These are phyloP conservation scores for Charadrius vociferus DNA, from an alignment of 2,113 vertebrate genomes.

Conservation along the genomic window DNA sequence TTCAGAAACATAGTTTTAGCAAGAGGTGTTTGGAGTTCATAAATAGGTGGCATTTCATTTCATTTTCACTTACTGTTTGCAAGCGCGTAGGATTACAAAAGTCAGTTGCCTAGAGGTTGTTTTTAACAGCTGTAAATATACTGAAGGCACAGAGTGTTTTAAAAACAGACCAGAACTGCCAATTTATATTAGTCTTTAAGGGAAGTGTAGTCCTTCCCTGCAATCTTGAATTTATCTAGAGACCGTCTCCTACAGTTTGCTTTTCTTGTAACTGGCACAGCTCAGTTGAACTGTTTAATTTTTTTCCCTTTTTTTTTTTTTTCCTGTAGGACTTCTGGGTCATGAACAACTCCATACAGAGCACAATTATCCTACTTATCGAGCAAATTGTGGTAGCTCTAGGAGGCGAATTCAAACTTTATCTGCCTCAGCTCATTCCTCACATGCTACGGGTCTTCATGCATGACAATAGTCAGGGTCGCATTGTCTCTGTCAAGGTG, in stretches of 20 bases:
- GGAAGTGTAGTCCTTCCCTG: background rate
- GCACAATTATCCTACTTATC: constrained; percentile 96
- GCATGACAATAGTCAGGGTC: constrained; percentile 93
- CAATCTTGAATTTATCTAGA: background rate
- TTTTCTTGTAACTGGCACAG: background rate
- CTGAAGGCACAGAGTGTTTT: background rate
- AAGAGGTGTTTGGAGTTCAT: background rate
- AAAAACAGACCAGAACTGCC: background rate
- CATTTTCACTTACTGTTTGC: background rate
- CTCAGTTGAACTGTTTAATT: background rate
- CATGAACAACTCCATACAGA: constrained; percentile 98
- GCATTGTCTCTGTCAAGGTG: constrained; percentile 95
- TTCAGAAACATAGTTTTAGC: background rate
- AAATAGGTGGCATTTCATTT: background rate
- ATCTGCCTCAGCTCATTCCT: constrained; percentile 96
- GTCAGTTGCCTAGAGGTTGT: background rate
- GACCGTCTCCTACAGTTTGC: background rate
- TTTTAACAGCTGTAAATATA: background rate
- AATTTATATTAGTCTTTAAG: background rate
- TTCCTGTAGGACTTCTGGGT: constrained; percentile 95
- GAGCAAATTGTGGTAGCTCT: constrained; percentile 97
- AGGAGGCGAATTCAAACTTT: constrained; percentile 97
- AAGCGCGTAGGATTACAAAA: background rate
- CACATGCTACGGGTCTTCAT: constrained; percentile 98
- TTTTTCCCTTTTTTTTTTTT: accelerated